phyloP scores from a whole-genome alignment of 2,113 vertebrate species.

The Syrrhaptes paradoxus region DNA sequence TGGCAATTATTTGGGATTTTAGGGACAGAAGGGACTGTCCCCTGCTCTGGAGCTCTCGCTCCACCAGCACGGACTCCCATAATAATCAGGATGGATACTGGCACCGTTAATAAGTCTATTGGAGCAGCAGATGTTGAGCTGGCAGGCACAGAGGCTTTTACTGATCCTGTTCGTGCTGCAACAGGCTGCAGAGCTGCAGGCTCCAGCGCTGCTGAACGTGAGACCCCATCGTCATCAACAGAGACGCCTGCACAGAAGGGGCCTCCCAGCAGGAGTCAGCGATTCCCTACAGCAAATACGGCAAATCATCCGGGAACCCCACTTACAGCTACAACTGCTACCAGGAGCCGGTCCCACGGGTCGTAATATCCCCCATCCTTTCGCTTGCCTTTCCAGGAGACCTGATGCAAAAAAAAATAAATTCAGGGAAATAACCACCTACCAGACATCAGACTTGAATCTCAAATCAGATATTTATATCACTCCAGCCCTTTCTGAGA shows the following conservation, averaged over 20 bases:
- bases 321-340: constrained; percentile 87
- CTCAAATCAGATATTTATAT: background rate
- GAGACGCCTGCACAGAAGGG: background rate
- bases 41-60: background rate
- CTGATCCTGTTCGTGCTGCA: background rate
- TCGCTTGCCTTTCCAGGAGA: constrained; percentile 77
- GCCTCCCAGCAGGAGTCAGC: background rate
- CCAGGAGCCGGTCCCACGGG: constrained; percentile 84
- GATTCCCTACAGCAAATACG: background rate
- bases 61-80: background rate
- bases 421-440: background rate
- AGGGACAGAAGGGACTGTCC: background rate
- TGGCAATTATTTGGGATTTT: background rate
- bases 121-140: background rate
- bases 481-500: background rate
- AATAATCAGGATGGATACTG: background rate
- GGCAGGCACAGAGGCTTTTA: background rate
- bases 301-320: background rate
- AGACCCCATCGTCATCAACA: background rate
- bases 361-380: constrained; percentile 69
- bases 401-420: constrained; percentile 14
- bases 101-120: fast-evolving
- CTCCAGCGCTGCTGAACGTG: background rate
- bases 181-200: background rate
- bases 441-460: fast-evolving